A percentile compares a stretch with the other conserved stretches of the same genome.
phyloP scores from a whole-genome alignment of 2,888 invertebrate species.

The Bellardia bayeri region DNA sequence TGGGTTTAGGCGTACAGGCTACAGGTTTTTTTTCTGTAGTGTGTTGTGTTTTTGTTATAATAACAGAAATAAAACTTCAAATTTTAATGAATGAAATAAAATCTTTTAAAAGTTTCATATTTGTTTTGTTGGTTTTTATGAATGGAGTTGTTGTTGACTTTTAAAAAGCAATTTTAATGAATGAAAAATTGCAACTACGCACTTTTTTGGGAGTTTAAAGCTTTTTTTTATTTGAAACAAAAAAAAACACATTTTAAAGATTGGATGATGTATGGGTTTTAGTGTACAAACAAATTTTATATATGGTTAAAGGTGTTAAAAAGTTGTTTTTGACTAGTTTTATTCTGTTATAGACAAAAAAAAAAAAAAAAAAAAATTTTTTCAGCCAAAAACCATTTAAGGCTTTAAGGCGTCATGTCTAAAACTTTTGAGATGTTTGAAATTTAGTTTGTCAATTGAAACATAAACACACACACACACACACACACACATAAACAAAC shows the following conservation, averaged over 20 bases:
- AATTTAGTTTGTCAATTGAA: conserved; percentile 41
- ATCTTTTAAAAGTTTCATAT: conserved; percentile 53
- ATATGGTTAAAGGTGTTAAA: conserved; percentile 82
- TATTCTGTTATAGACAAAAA: conserved; percentile 32
- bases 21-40: conserved; percentile 63
- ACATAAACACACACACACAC: neutral
- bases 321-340: conserved; percentile 79
- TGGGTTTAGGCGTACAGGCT: conserved; percentile 71
- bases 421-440: conserved; percentile 62
- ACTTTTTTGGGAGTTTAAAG: conserved; percentile 65
- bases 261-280: conserved; percentile 51
- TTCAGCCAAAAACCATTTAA: conserved; percentile 61
- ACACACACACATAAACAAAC: neutral
- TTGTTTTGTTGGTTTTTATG: conserved; percentile 58
- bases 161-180: conserved; percentile 60
- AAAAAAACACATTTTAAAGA: no score
- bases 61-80: conserved; percentile 27
- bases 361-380: no score
- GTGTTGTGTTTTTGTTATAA: neutral
- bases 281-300: conserved; percentile 32
- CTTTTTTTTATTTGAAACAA: neutral
- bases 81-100: conserved; percentile 74
- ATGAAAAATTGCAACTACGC: conserved; percentile 74
- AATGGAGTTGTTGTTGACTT: conserved; percentile 49
- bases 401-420: conserved; percentile 78